Base-by-base conservation (phyloP, 1,140 invertebrate genomes). In the Nasonia longicornis region DNA sequence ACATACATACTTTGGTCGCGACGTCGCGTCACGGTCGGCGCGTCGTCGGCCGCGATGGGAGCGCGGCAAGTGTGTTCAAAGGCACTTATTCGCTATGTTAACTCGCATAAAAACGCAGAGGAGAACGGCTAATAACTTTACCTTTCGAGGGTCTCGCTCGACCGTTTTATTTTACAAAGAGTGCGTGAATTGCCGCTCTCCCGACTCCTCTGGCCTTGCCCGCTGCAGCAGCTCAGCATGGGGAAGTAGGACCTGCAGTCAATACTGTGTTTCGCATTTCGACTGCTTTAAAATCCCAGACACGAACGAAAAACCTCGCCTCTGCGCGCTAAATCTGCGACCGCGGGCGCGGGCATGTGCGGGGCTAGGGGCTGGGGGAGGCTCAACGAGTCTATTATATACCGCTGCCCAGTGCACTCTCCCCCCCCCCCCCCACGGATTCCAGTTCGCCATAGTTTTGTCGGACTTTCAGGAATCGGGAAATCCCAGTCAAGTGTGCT, bases 261-360 rank as follows among this genome's bases (percentile, higher is more conserved):
- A n/a, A 58, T 58, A 58, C 52, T 7, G 52, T 58, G 20, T 58
- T 58, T 58, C 52, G 16, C 20, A 3, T n/a, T 58, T 58, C 52
- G 52, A 58, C 20, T 58, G 52, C 52, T 58, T 58, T n/a, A 58
- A 58, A 58, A 58, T 58, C 52, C 52, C 52, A 58, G 52, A 58
- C 52, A 58, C 52, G 52, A 48, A 48, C 52, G 52, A 48, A 16
- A 48, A 48, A 2, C 12, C 45, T 48, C 45, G 52, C 20, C 20
- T 6, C 3, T 7, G 52, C 7, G 20, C 20, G 52, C 52, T 14
- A 20, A 52, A 16, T 20, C 52, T 58, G 14, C 20, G 7, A 58
- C 20, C 52, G 6, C 52, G 16, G 20, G 3, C 16, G 52, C 14
- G 38, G 6, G 38, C 8, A 42, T 42, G 38, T 42, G 38, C 10